Base-by-base conservation (phyloP, 64 coral and sea anemone species). In the Actinia equina region DNA sequence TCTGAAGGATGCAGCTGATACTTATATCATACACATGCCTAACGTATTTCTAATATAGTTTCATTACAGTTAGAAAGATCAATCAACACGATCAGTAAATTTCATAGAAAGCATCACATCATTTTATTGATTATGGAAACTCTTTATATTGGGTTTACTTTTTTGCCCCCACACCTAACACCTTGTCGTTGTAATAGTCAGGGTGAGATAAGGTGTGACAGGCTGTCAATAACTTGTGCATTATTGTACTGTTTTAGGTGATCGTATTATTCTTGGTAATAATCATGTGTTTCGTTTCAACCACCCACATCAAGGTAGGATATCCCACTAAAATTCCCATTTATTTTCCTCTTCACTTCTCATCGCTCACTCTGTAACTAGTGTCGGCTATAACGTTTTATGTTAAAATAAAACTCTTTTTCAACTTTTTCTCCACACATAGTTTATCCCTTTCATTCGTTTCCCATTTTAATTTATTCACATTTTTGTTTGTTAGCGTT, bases 211-310 rank as follows among this genome's bases (percentile, higher is more conserved):
- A 37, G 30, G 30, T 37, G 30, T 37, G 30, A 37, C 30, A 49
- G 46, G 46, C 46, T 49, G 46, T 49, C 7, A 49, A 6, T 49
- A 49, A 49, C 55, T 57, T 7, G 55, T 23, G 0, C 16, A 77
- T 77, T 18, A 6, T 20, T 86, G 11, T 43, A 52, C 16, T 82
- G 45, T 65, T 18, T 55, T 52, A 99, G 97, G 97, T 74, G 88
- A 92, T 45, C 93, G 97, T 62, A 91, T 99, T 54, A 99, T 99
- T 90, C 83, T 99, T 65, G 97, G 97, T 43, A 90, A 93, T 56
- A 99, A 95, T 89, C 97, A 99, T 30, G 93, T 99, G 52, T 99
- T 99, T 63, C 86, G 97, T 77, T 99, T 99, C 78, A 99, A 92
- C 84, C 80, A 93, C 58, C 97, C 97, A 17, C 88, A 95, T 89